A percentile compares a stretch with the other conserved stretches of the same genome.
These are phyloP conservation scores for Margaritifera margaritifera DNA, from an alignment of 2,888 invertebrate species.

Conservation along the genomic window DNA sequence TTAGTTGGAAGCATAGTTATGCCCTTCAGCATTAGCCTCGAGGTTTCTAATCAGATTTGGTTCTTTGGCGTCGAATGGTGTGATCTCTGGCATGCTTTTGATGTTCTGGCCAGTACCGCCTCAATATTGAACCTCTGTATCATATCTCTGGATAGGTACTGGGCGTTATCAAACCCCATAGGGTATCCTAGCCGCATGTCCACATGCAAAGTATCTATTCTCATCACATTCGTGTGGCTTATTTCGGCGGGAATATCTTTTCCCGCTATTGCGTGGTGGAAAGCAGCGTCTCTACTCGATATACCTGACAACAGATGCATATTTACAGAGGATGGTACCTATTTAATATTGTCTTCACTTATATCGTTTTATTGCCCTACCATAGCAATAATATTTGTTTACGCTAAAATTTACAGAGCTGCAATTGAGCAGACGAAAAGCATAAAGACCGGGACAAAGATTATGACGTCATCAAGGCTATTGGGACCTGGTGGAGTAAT, in stretches of 20 bases:
- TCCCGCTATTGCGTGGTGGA: constrained; percentile 87
- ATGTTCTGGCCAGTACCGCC: constrained; percentile 96
- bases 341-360: constrained; percentile 96
- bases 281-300: constrained; percentile 73
- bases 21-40: constrained; percentile 81
- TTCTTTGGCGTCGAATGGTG: constrained; percentile 96
- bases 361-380: constrained; percentile 98
- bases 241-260: constrained; percentile 98
- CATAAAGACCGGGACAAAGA: constrained; percentile 89
- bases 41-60: constrained; percentile 78
- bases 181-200: constrained; percentile 97
- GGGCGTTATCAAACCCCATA: constrained; percentile 99
- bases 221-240: constrained; percentile 96
- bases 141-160: constrained; percentile 95
- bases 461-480: constrained; percentile 61
- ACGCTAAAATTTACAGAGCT: constrained; percentile 94
- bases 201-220: constrained; percentile 85
- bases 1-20: constrained; percentile 96
- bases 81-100: constrained; percentile 96
- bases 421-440: constrained; percentile 93
- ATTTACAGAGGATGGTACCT: constrained; percentile 96
- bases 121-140: constrained; percentile 98
- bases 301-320: constrained; percentile 78
- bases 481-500: constrained; percentile 80
- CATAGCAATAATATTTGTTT: constrained; percentile 97